phyloP scores from a whole-genome alignment of 2,113 vertebrate genomes.

The Neotragus moschatus region DNA sequence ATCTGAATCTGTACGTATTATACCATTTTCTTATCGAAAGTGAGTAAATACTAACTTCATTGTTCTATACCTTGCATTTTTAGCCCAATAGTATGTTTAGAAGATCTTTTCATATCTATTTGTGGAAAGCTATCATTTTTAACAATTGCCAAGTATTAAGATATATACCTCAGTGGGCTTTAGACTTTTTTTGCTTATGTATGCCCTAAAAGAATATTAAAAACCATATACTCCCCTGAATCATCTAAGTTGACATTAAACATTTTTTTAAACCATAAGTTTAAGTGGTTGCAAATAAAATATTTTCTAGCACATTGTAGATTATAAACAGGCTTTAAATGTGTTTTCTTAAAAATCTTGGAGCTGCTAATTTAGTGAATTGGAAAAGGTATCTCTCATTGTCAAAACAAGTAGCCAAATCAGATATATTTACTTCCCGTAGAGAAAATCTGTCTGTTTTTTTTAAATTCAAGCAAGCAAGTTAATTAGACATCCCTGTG shows the following conservation, averaged over 20 bases:
- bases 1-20: not conserved
- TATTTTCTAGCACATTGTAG: constrained; percentile 19
- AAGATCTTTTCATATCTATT: not conserved
- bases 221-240: not conserved
- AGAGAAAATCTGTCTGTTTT: constrained; percentile 27
- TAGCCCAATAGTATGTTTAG: not conserved
- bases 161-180: not conserved
- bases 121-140: not conserved
- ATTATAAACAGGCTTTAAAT: constrained; percentile 13
- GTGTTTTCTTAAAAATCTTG: constrained; percentile 33
- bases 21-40: not conserved
- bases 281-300: constrained; percentile 30
- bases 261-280: not conserved
- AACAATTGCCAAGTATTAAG: not conserved
- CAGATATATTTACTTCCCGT: constrained; percentile 39
- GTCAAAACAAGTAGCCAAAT: constrained; percentile 31
- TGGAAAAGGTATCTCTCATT: constrained; percentile 14
- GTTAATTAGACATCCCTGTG: constrained; percentile 21
- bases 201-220: not conserved
- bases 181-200: not conserved
- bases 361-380: constrained; percentile 14
- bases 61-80: constrained; percentile 10
- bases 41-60: not conserved
- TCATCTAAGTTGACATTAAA: not conserved
- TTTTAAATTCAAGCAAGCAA: constrained; percentile 21